Base-by-base conservation (phyloP, 1,140 invertebrate genomes). In the Aphis craccivora region DNA sequence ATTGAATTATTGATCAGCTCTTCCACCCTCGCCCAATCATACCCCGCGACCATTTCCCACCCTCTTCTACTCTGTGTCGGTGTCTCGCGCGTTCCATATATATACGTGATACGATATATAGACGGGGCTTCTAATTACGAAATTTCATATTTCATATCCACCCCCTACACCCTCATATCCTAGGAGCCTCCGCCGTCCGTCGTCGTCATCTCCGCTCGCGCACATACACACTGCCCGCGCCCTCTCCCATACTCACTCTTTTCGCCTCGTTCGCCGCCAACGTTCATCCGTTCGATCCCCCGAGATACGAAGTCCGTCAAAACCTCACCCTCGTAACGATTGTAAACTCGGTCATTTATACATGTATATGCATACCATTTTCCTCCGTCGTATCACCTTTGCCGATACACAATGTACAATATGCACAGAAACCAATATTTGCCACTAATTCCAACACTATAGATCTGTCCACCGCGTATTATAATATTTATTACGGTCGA, bases 131-230 rank as follows among this genome's bases (percentile, higher is more conserved):
- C 93, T 76, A 93, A 93, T 93, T 81, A 90, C 87, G 93, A 94
- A 93, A 93, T 92, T 93, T 92, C 93, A 94, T 94, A 87, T 93
- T 94, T 94, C 89, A 84, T 90, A 91, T 83, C 53, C 45, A 76
- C 48, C 94, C 90, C 84, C 37, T 48, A 25, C 45, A 35, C 91
- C 81, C 91, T 53, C 51, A 20, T 35, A 45, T 93, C 88, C 60
- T 93, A 89, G 88, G 88, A 67, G 84, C 22, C 88, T 81, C 45
- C n/a, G 43, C 35, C 90, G 90, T 92, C 76, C 90, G 30, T 81
- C 90, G 43, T 91, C 90, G 35, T 89, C 88, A 55, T 89, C 53
- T 90, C 89, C 37, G 23, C 87, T 6, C 60, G 87, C 45, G 45
- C 84, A 35, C 53, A 60, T 25, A 90, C 53, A 30, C 40, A 43